Percentiles rank a stretch among this genome's conserved stretches.
Conservation (phyloP, 2,888 invertebrate species). For the Seira sanloemensis region DNA sequence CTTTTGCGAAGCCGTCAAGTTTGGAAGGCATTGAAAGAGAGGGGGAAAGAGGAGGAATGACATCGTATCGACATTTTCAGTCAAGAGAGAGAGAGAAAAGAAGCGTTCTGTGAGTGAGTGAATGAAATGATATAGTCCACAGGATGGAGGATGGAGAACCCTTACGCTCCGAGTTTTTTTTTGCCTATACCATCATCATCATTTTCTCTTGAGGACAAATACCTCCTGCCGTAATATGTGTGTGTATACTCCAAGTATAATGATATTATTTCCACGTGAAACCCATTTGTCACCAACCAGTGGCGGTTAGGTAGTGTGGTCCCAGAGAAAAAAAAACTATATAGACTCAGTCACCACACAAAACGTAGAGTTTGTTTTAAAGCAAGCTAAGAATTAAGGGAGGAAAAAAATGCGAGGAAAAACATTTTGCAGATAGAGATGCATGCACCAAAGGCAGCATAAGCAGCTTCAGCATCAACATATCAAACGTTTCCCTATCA, state of each 20-base stretch:
- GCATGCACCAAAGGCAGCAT: no score
- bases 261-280: conserved; percentile 47
- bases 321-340: conserved; percentile 39
- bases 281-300: conserved; percentile 54
- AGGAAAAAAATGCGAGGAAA: no score
- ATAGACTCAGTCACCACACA: conserved; percentile 31
- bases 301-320: conserved; percentile 31
- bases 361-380: no score
- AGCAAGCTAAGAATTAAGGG: no score
- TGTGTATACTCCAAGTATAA: conserved; percentile 31
- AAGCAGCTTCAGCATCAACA: conserved; percentile 25
- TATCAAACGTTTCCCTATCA: conserved; percentile 42
- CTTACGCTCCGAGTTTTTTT: background rate
- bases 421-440: no score
- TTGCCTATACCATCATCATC: background rate
- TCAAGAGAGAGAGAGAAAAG: conserved; percentile 17
- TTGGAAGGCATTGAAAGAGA: no score
- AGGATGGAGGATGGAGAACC: background rate
- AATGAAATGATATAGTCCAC: conserved; percentile 23
- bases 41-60: conserved; percentile 33
- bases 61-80: conserved; percentile 30
- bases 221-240: no score
- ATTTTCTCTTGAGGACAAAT: no score
- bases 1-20: no score
- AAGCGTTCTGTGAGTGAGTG: no score